Conservation (phyloP, 2,888 invertebrate genomes). For the Oscheius sp. region DNA sequence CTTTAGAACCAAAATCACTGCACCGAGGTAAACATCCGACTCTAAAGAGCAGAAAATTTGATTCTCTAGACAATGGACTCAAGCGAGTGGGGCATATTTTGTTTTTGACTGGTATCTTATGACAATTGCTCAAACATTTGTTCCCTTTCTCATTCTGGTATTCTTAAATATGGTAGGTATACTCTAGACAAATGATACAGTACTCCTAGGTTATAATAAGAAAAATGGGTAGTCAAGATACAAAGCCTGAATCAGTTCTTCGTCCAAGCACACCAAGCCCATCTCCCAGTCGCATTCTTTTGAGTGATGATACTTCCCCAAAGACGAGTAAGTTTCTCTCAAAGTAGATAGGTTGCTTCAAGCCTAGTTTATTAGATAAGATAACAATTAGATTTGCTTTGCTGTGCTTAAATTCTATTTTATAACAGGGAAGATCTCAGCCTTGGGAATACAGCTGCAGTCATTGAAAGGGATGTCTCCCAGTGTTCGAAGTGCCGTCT, state of each 20-base stretch:
- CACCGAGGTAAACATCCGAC: conserved; percentile 39
- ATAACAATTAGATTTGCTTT: conserved; percentile 13
- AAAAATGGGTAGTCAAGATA: conserved; percentile 27
- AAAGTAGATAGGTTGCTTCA: conserved; percentile 3
- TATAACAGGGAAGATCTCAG: conserved; percentile 39
- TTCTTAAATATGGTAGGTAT: conserved; percentile 54
- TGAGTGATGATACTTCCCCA: conserved; percentile 23
- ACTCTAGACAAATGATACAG: background rate
- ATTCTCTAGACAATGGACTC: conserved; percentile 37
- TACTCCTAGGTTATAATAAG: conserved; percentile 21
- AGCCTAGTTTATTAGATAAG: conserved; percentile 5
- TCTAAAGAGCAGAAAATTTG: background rate
- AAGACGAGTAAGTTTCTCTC: conserved; percentile 23
- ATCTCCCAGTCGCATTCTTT: conserved; percentile 14
- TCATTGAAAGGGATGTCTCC: conserved; percentile 54
- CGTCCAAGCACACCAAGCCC: conserved; percentile 25
- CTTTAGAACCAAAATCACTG: conserved; percentile 62
- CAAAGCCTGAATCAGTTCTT: background rate
- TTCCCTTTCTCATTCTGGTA: conserved; percentile 69
- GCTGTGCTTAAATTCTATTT: conserved; percentile 31
- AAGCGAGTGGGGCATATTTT: conserved; percentile 47
- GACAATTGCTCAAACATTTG: conserved; percentile 67
- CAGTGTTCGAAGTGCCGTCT: conserved; percentile 66
- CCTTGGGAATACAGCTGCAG: conserved; percentile 39
- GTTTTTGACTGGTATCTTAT: conserved; percentile 70